Evolutionary conservation across 2,888 invertebrate genomes (phyloP), one percentile per base, ranked within the genome.

Genomic region (Malacosoma neustria): DNA sequence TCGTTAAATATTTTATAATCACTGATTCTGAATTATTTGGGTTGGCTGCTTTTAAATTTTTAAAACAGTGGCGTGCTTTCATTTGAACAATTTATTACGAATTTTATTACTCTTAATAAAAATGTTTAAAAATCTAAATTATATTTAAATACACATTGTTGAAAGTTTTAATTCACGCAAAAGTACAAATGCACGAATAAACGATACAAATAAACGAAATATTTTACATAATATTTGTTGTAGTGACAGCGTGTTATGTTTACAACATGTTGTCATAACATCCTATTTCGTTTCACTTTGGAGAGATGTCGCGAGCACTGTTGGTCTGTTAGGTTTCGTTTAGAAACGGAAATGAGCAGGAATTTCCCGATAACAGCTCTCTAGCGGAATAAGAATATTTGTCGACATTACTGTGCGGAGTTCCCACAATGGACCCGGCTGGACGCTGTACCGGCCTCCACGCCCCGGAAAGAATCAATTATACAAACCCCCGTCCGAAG

Each of bases 381-480:
- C 56, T 62, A 45, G 45, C 57, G 54, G 65, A 68, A 72, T 72
- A 68, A 69, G 69, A 75, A 76, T 79, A 74, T 79, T 80, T 71
- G 72, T 66, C 62, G 68, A 60, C 62, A 62, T 59, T 46, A 41
- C 42, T 46, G 45, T 43, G 44, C 34, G 47, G 14, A 60, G 41
- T 48, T 52, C 54, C 51, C 54, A 81, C 75, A 82, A 82, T 72
- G 61, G 72, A 50, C 48, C 43, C 57, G 54, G 55, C n/a, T n/a
- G n/a, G n/a, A n/a, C n/a, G 36, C 12, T 22, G 22, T 5, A 22
- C 57, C 55, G 57, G 51, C 54, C 60, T 63, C 64, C 60, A 68
- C 81, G 77, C 80, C 81, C 84, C 84, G 85, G 84, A 84, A 82
- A 81, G 74, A 85, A 84, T 84, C 85, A 84, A 84, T 85, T 84